Evolutionary conservation across 2,888 invertebrate genomes (phyloP), one percentile per base, ranked within the genome.

Genomic region (Abrostola triplasia): DNA sequence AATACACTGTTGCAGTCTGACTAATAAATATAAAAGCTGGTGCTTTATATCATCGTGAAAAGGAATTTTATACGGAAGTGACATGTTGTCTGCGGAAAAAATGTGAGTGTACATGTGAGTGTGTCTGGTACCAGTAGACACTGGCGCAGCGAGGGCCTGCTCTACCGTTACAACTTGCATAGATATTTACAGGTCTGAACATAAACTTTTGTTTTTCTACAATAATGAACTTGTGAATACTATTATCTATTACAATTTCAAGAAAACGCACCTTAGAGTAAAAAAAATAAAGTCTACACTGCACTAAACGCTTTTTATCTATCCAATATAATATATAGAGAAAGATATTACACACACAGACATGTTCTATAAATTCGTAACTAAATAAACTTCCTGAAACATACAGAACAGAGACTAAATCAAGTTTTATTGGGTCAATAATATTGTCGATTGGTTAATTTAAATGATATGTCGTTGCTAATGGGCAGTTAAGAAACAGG

Each of bases 391-490:
- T 48, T 56, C 36, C 24, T 60, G 57, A 50, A 56, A 60, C 37
- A 57, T n/a, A 61, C 59, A 63, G 57, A 51, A 67, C 67, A 8
- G 47, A 35, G 41, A 60, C 59, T 76, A 74, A 76, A 76, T 73
- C 73, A 76, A 63, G 64, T 73, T 40, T 69, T 60, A 73, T 40
- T 75, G 48, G 67, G 64, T 76, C 68, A 63, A 65, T 65, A 68
- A 55, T 57, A 37, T 60, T 76, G 62, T 67, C 44, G 57, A 44
- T 37, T 59, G 53, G 41, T 60, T 60, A 59, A 65, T 67, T 63
- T 67, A 59, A 71, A 67, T 60, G 58, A 66, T 67, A 75, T 67
- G 62, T 75, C 50, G 59, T 53, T 50, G 57, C 38, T 62, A 70
- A 67, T 64, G 61, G 64, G 50, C 60, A 62, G 60, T 68, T 69